Conservation (phyloP, 2,113 vertebrate genomes). For the Paradisaea rubra region DNA sequence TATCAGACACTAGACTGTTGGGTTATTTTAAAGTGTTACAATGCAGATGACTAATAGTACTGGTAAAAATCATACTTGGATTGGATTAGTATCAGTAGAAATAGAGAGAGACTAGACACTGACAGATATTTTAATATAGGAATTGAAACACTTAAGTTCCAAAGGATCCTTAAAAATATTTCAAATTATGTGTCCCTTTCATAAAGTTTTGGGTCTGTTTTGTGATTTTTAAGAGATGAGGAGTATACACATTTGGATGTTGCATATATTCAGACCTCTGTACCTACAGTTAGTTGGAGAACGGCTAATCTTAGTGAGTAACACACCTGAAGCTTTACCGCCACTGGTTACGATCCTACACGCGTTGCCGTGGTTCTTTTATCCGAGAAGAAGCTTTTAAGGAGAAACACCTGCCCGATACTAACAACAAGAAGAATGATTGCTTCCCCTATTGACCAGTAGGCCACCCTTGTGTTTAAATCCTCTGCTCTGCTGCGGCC, state of each 20-base stretch:
- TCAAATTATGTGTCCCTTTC: slow-evolving; percentile 52
- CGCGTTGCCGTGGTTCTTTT: slow-evolving; percentile 95
- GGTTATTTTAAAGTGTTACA: slow-evolving; percentile 35
- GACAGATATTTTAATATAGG: background rate
- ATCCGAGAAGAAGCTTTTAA: slow-evolving; percentile 98
- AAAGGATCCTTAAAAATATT: background rate
- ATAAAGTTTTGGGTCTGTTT: background rate
- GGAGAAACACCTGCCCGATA: slow-evolving; percentile 94
- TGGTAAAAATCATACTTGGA: slow-evolving; percentile 7
- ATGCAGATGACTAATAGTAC: slow-evolving; percentile 25
- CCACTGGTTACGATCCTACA: slow-evolving; percentile 84
- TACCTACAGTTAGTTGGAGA: slow-evolving; percentile 63
- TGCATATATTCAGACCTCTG: slow-evolving; percentile 63
- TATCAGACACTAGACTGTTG: background rate
- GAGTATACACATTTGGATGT: slow-evolving; percentile 38
- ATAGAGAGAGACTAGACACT: slow-evolving; percentile 19
- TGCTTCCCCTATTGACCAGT: slow-evolving; percentile 97
- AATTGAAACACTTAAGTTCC: slow-evolving; percentile 11
- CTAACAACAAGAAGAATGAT: slow-evolving; percentile 96
- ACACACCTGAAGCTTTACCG: slow-evolving; percentile 5
- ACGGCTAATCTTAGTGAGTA: slow-evolving; percentile 42
- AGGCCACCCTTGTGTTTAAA: slow-evolving; percentile 93
- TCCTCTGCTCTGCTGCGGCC: slow-evolving; percentile 96
- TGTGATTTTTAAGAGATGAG: slow-evolving; percentile 19
- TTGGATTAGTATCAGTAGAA: slow-evolving; percentile 26